phyloP scores from a whole-genome alignment of 2,888 invertebrate species.

The Ceramica pisi region DNA sequence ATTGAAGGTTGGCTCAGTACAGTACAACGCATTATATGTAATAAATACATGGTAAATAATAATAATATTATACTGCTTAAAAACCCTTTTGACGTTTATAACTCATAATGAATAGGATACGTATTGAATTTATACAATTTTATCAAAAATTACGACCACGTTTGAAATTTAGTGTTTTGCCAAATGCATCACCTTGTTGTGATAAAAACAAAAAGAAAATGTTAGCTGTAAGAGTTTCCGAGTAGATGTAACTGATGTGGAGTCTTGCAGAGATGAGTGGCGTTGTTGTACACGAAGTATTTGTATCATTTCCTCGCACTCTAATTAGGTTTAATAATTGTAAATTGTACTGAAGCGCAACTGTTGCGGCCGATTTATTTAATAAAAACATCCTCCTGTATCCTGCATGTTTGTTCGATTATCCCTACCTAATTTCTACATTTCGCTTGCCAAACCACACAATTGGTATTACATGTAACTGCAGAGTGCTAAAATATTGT shows the following conservation, averaged over 20 bases:
- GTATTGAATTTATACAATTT: constrained; percentile 60
- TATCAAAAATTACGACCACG: constrained; percentile 54
- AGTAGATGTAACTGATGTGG: constrained; percentile 40
- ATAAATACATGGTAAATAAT: constrained; percentile 31
- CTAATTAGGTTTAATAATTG: constrained; percentile 52
- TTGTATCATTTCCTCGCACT: constrained; percentile 57
- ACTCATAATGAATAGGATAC: constrained; percentile 54
- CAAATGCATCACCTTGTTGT: constrained; percentile 63
- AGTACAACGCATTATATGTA: constrained; percentile 37
- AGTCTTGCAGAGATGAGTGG: constrained; percentile 22
- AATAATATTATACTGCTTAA: constrained; percentile 38
- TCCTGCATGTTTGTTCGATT: not conserved
- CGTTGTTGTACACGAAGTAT: constrained; percentile 47
- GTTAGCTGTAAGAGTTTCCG: constrained; percentile 53
- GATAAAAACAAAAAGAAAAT: constrained; percentile 54
- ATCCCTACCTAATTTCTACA: not conserved
- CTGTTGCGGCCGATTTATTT: constrained; percentile 41
- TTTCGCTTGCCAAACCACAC: not conserved
- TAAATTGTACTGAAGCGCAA: constrained; percentile 45
- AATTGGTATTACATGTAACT: not conserved
- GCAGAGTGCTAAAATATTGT: not conserved
- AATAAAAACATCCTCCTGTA: not conserved
- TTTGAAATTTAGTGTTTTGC: constrained; percentile 60
- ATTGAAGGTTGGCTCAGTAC: constrained; percentile 44
- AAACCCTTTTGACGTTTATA: constrained; percentile 46